Evolutionary conservation across 2,888 invertebrate species (phyloP).

Genomic region (Cordilura impudica): DNA sequence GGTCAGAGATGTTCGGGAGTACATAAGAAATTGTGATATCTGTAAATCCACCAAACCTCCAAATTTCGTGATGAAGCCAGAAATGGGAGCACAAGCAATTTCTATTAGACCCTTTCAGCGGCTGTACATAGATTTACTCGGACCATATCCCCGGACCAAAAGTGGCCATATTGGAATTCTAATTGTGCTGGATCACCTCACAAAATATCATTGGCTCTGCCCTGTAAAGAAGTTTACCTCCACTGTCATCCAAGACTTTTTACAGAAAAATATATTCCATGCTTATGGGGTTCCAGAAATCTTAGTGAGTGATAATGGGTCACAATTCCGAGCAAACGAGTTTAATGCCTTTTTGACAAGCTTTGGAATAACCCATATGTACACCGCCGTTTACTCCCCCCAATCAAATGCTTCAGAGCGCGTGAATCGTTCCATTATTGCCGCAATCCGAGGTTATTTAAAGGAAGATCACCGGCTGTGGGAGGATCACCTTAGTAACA

Average conservation of each 20-base stretch:
- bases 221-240: not conserved
- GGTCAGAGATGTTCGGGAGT: no score
- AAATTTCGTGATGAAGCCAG: no score
- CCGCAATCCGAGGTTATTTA: not conserved
- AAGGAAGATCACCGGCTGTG: not conserved
- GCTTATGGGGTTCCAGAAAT: no score
- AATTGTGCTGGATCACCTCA: no score
- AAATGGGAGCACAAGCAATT: no score
- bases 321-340: no score
- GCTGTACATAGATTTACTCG: no score
- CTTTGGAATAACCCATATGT: not conserved
- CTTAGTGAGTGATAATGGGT: not conserved
- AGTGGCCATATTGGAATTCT: not conserved
- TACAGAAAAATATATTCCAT: not conserved
- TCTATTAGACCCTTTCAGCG: not conserved
- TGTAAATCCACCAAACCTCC: no score
- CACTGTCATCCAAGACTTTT: not conserved
- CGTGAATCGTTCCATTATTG: conserved; percentile 4
- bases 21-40: no score
- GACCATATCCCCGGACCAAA: not conserved
- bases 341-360: not conserved
- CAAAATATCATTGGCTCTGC: no score
- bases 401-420: conserved; percentile 33
- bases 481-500: not conserved
- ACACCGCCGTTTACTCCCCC: conserved; percentile 5